A percentile compares a stretch with the other conserved stretches of the same genome.
phyloP scores from a whole-genome alignment of 2,888 invertebrate genomes.

The Drosophila neonasuta region DNA sequence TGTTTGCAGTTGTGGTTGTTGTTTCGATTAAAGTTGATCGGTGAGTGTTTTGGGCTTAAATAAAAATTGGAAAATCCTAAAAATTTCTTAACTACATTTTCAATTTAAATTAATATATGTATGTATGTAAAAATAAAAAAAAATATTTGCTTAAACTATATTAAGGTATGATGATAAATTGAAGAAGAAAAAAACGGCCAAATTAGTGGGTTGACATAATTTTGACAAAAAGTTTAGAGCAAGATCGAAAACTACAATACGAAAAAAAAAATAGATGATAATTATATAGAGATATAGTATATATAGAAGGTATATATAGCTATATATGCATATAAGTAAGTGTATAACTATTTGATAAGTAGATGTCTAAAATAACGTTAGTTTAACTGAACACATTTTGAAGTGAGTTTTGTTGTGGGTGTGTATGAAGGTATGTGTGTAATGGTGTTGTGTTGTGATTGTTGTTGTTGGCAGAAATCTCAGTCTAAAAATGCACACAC shows the following conservation, averaged over 20 bases:
- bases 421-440: slow-evolving; percentile 27
- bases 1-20: slow-evolving; percentile 6
- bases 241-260: slow-evolving; percentile 31
- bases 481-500: slow-evolving; percentile 66
- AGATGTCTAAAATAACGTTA: slow-evolving; percentile 70
- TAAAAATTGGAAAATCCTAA: slow-evolving; percentile 69
- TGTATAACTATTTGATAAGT: slow-evolving; percentile 62
- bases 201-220: slow-evolving; percentile 2
- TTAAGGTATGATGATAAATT: slow-evolving; percentile 22
- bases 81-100: slow-evolving; percentile 67
- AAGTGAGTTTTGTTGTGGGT: slow-evolving; percentile 58
- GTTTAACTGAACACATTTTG: slow-evolving; percentile 74
- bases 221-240: slow-evolving; percentile 13
- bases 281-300: slow-evolving; percentile 19
- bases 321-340: slow-evolving; percentile 18
- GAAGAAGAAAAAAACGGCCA: slow-evolving; percentile 19
- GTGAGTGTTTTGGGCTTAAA: slow-evolving; percentile 47
- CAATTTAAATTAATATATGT: slow-evolving; percentile 29
- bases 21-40: slow-evolving; percentile 38
- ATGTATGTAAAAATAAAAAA: slow-evolving; percentile 16
- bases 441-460: slow-evolving; percentile 29
- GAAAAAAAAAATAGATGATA: slow-evolving; percentile 17
- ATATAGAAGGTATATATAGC: slow-evolving; percentile 13
- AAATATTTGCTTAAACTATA: slow-evolving; percentile 40
- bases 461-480: slow-evolving; percentile 61